A percentile compares a stretch with the other conserved stretches of the same genome.
Evolutionary conservation across 2,888 invertebrate species (phyloP).

Genomic region (Scaptodrosophila latifasciaeformis): DNA sequence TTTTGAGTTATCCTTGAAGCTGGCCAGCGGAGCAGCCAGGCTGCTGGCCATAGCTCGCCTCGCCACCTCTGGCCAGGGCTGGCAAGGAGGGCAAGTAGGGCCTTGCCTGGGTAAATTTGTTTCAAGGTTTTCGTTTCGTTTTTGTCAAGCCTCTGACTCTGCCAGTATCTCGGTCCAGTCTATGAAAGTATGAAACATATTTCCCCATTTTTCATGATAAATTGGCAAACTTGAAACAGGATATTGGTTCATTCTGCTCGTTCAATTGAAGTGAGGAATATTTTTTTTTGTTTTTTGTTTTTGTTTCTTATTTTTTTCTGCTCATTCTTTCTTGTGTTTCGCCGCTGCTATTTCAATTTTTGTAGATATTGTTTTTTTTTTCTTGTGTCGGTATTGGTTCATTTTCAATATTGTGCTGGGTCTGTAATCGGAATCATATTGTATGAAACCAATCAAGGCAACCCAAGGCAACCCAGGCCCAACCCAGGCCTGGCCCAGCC

Average conservation of each 20-base stretch:
- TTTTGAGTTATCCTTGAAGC: conserved; percentile 38
- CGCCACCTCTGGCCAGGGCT: too few species aligned
- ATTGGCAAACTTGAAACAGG: conserved; percentile 55
- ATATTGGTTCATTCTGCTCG: conserved; percentile 34
- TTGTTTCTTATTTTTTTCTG: neutral
- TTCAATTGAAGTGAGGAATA: conserved; percentile 1
- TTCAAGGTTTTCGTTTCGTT: conserved; percentile 41
- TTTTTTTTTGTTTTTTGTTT: neutral
- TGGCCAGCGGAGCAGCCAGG: conserved; percentile 11
- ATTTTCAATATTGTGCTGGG: too few species aligned
- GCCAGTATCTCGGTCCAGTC: neutral
- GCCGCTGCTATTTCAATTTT: neutral
- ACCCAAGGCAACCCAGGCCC: too few species aligned
- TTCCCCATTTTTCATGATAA: conserved; percentile 36
- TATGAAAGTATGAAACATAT: conserved; percentile 40
- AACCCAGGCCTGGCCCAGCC: too few species aligned
- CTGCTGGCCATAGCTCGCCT: too few species aligned
- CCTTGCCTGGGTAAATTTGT: conserved; percentile 42
- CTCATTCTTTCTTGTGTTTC: neutral
- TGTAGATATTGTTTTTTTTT: neutral
- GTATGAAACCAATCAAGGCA: too few species aligned
- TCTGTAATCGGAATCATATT: too few species aligned
- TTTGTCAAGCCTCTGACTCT: neutral
- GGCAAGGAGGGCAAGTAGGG: too few species aligned
- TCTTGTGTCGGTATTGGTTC: too few species aligned